Base-by-base conservation (phyloP, 2,888 invertebrate species). In the Stenichneumon culpator region DNA sequence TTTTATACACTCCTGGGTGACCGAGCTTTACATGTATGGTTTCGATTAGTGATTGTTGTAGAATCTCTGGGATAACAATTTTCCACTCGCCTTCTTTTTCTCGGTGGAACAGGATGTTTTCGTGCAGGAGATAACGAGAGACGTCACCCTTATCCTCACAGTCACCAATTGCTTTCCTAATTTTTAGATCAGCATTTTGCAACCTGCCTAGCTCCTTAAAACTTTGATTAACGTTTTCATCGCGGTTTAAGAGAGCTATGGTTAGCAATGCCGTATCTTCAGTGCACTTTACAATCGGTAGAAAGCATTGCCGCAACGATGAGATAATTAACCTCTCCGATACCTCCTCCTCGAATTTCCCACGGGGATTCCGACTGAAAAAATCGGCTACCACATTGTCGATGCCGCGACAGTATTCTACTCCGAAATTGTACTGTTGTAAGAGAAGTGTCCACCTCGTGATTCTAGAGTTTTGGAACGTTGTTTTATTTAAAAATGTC, bases 401-500 rank as follows among this genome's bases (percentile, higher is more conserved):
- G 4, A 67, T 75, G 7, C 65, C 80, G n/a, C 68, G 60, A 50
- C 73, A 80, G 68, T 68, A 47, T 16, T 50, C 9, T 11, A 79
- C 39, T 16, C 16, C 16, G 25, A 73, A 79, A 4, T 16, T 25
- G 25, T 72, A 83, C 11, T 79, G 39, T 28, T 79, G 72, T 1
- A 82, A 70, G 4, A 82, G 28, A 28, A 88, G 36, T 19, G 86
- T 73, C 90, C 90, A 92, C 2, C 92, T 57, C 0, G 86, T 86
- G 1, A 91, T 63, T 7, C 90, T 81, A 1, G 84, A 80, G 32
- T 74, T 86, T 11, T 88, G 79, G 7, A 92, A 69, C 36, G 88
- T 82, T 75, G 91, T 91, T 1, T 73, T 72, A 32, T 82, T 79
- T 7, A 92, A 36, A 79, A 90, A 91, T 0, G 83, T 86, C 0